Evolutionary conservation across 2,113 vertebrate genomes (phyloP).

Genomic region (Megaleporinus macrocephalus): DNA sequence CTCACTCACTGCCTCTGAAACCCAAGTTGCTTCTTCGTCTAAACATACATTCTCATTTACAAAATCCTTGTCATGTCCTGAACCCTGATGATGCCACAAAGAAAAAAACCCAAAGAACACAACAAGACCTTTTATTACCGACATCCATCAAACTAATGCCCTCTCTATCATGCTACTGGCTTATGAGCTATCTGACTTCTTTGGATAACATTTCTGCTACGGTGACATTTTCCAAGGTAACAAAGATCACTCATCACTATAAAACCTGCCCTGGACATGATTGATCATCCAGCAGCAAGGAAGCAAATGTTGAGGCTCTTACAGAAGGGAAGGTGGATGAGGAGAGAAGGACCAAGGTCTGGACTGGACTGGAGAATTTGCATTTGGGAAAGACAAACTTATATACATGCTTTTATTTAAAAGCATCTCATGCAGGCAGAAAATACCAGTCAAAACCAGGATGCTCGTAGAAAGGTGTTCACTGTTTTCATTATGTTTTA

Average conservation of each 20-base stretch:
- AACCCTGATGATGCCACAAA: background rate
- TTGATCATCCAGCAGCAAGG: constrained; percentile 18
- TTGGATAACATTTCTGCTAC: constrained; percentile 36
- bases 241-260: constrained; percentile 19
- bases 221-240: constrained; percentile 45
- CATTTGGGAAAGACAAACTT: background rate
- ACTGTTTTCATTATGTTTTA: too few species aligned
- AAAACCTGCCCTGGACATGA: constrained; percentile 4
- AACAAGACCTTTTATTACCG: constrained; percentile 26
- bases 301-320: background rate
- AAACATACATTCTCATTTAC: background rate
- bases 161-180: constrained; percentile 25
- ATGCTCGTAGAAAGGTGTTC: too few species aligned
- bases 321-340: background rate
- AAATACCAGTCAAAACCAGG: background rate
- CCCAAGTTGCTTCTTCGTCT: background rate
- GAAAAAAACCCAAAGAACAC: background rate
- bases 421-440: background rate
- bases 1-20: background rate
- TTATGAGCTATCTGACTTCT: constrained; percentile 38
- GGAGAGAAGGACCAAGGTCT: background rate
- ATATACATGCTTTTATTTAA: too few species aligned
- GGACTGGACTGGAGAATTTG: background rate
- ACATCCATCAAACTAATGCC: constrained; percentile 37
- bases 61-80: constrained; percentile 24